Evolutionary conservation across 2,888 invertebrate genomes (phyloP).

Genomic region (Listrodromus nycthemerus): DNA sequence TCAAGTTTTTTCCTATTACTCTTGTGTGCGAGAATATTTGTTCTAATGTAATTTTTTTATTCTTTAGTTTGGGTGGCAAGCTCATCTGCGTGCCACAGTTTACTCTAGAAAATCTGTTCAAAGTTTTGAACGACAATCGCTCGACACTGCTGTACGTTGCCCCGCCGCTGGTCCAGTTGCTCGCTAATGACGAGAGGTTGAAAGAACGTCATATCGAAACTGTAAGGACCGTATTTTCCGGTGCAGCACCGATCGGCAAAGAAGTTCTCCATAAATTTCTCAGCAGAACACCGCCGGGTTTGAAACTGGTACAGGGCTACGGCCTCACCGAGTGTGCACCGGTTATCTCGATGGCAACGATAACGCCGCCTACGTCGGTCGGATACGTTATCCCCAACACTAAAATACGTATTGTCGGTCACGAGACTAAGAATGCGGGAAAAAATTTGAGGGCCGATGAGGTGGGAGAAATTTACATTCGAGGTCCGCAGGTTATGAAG

Average conservation of each 20-base stretch:
- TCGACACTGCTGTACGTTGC: constrained; percentile 89
- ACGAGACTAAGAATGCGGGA: constrained; percentile 61
- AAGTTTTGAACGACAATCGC: constrained; percentile 88
- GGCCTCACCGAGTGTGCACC: constrained; percentile 92
- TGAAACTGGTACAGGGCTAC: constrained; percentile 87
- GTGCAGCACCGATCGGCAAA: constrained; percentile 89
- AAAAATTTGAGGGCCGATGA: constrained; percentile 77
- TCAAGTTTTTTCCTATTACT: background rate
- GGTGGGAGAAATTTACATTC: constrained; percentile 90
- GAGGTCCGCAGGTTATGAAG: constrained; percentile 93
- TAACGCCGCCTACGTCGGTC: constrained; percentile 42
- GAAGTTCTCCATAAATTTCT: constrained; percentile 86
- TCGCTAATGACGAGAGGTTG: constrained; percentile 81
- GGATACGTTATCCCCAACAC: constrained; percentile 84
- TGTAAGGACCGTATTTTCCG: constrained; percentile 86
- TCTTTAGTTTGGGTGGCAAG: constrained; percentile 86
- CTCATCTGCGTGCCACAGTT: constrained; percentile 91
- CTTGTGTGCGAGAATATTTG: background rate
- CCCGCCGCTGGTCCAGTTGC: constrained; percentile 88
- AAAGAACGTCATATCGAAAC: constrained; percentile 87
- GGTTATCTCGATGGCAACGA: constrained; percentile 82
- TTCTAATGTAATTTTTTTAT: background rate
- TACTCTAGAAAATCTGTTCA: constrained; percentile 89
- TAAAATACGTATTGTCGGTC: constrained; percentile 81
- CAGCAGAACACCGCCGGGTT: constrained; percentile 82